Evolutionary conservation across 2,113 vertebrate species (phyloP).

Genomic region (Thinocorus orbignyianus): DNA sequence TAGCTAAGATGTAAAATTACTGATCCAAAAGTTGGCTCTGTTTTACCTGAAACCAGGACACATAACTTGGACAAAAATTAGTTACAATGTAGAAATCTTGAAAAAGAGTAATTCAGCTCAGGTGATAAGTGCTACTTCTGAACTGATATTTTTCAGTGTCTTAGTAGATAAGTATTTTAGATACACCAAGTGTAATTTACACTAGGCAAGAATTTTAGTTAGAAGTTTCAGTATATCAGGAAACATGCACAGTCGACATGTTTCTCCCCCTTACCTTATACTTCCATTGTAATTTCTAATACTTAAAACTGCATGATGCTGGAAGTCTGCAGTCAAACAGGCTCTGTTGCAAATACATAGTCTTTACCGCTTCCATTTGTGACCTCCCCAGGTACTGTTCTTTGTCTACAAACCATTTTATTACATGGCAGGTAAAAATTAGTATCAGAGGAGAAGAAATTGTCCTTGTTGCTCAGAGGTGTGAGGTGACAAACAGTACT

Average conservation of each 20-base stretch:
- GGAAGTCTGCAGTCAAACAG: background rate
- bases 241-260: fast-evolving
- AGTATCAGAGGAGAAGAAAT: background rate
- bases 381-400: background rate
- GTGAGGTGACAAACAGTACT: fast-evolving
- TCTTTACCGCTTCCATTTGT: background rate
- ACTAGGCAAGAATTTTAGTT: background rate
- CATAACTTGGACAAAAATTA: background rate
- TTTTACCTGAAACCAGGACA: no score
- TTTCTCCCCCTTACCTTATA: background rate
- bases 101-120: background rate
- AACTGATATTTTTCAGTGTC: background rate
- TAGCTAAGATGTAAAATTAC: no score
- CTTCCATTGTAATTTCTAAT: background rate
- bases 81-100: background rate
- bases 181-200: background rate
- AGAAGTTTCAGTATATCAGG: background rate
- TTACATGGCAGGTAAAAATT: background rate
- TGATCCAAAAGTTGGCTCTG: no score
- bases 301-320: background rate
- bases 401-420: background rate
- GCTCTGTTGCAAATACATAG: background rate
- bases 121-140: background rate
- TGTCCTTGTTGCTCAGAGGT: background rate
- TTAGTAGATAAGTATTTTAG: background rate